Conservation (phyloP, 2,113 vertebrate species). For the Engraulis encrasicolus region DNA sequence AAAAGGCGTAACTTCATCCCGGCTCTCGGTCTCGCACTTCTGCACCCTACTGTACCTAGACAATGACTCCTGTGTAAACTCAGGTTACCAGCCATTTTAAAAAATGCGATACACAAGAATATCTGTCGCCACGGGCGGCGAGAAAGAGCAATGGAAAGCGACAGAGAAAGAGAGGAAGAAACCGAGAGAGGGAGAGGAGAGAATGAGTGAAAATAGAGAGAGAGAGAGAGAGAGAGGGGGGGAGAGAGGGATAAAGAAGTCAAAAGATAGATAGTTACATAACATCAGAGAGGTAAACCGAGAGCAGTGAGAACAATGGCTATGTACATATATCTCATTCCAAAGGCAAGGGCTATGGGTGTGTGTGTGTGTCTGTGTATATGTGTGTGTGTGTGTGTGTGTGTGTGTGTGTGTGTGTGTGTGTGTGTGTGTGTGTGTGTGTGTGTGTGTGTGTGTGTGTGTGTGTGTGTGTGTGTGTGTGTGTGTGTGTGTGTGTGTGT, state of each 20-base stretch:
- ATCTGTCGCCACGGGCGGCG: neutral
- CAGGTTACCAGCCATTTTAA: neutral
- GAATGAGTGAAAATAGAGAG: neutral
- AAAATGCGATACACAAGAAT: slow-evolving; percentile 17
- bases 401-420: neutral
- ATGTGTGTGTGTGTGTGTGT: neutral
- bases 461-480: slow-evolving; percentile 8
- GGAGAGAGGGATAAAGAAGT: neutral
- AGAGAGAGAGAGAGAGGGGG: neutral
- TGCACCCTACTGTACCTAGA: neutral
- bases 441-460: slow-evolving; percentile 7
- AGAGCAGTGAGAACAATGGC: slow-evolving; percentile 5
- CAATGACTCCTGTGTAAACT: slow-evolving; percentile 13
- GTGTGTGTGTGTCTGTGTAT: neutral
- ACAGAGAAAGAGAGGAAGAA: neutral
- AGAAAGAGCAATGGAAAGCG: neutral
- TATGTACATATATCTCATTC: neutral
- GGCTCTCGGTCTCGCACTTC: neutral
- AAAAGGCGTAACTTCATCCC: neutral
- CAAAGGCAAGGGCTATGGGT: neutral
- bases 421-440: slow-evolving; percentile 15
- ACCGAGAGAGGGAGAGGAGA: neutral
- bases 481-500: neutral
- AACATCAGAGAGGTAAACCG: neutral
- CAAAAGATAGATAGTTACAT: slow-evolving; percentile 16